These are phyloP conservation scores for Cephus sareptanus DNA, from an alignment of 2,888 invertebrate species.

Conservation along the genomic window DNA sequence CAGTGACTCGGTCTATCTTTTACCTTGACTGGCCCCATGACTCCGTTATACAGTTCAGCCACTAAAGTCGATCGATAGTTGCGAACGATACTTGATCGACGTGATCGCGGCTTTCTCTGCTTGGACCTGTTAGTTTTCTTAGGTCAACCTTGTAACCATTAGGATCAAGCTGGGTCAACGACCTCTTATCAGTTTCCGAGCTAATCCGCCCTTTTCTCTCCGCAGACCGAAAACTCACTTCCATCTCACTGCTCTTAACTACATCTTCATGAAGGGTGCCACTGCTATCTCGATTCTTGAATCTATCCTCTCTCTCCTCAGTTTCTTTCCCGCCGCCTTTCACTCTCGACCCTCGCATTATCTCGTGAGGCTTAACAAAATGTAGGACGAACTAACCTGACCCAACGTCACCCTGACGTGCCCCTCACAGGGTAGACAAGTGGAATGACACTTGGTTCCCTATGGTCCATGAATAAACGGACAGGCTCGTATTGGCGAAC, in stretches of 20 bases:
- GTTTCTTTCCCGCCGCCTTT: not conserved
- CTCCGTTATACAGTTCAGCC: not conserved
- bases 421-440: not conserved
- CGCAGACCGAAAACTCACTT: not conserved
- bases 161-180: not conserved
- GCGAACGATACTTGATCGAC: not conserved
- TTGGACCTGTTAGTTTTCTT: not conserved
- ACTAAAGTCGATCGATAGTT: not conserved
- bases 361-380: not conserved
- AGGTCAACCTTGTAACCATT: not conserved
- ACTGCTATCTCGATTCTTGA: not conserved
- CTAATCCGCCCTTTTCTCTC: not conserved
- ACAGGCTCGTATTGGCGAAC: constrained; percentile 6
- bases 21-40: not conserved
- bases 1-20: not conserved
- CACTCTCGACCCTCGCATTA: constrained; percentile 9
- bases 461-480: not conserved
- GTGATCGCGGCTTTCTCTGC: not conserved
- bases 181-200: not conserved
- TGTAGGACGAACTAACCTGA: not conserved
- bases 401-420: not conserved
- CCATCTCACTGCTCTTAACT: not conserved
- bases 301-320: not conserved
- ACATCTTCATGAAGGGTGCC: not conserved
- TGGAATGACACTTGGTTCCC: not conserved